Evolutionary conservation across 2,113 vertebrate genomes (phyloP).

Genomic region (Elephantulus edwardii): DNA sequence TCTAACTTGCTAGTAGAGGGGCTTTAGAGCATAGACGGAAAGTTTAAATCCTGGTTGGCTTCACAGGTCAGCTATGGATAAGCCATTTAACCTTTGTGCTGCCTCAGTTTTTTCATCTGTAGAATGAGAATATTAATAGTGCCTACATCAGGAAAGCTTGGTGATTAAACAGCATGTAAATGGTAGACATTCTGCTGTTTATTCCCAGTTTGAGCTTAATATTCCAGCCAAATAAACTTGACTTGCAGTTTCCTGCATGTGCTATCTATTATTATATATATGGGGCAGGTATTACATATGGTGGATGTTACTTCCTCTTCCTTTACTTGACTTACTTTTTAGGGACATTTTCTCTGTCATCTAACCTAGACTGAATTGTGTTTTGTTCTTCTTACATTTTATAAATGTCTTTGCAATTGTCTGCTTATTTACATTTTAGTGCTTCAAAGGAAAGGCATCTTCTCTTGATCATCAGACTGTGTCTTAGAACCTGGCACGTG

Average conservation of each 20-base stretch:
- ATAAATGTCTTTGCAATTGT: conserved; percentile 34
- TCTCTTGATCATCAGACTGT: background rate
- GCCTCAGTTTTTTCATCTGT: conserved; percentile 52
- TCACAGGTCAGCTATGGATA: background rate
- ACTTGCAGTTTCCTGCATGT: conserved; percentile 16
- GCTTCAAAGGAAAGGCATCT: conserved; percentile 29
- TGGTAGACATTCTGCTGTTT: background rate
- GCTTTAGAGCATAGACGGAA: background rate
- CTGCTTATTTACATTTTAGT: background rate
- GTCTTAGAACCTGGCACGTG: background rate
- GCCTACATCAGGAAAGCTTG: conserved; percentile 10
- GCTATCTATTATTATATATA: background rate
- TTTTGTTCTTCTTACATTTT: conserved; percentile 41
- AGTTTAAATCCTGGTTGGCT: conserved; percentile 2
- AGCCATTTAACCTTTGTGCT: conserved; percentile 18
- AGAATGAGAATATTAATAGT: conserved; percentile 25
- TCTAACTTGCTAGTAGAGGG: conserved; percentile 9
- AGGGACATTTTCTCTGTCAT: conserved; percentile 32
- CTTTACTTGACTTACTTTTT: background rate
- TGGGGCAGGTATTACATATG: background rate
- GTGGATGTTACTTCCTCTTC: background rate
- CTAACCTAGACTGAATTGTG: conserved; percentile 6
- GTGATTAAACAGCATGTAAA: conserved; percentile 31
- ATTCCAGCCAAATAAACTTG: background rate
- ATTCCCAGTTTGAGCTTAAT: background rate